Evolutionary conservation across 1,140 invertebrate genomes (phyloP).

Genomic region (Ceratina japonica): DNA sequence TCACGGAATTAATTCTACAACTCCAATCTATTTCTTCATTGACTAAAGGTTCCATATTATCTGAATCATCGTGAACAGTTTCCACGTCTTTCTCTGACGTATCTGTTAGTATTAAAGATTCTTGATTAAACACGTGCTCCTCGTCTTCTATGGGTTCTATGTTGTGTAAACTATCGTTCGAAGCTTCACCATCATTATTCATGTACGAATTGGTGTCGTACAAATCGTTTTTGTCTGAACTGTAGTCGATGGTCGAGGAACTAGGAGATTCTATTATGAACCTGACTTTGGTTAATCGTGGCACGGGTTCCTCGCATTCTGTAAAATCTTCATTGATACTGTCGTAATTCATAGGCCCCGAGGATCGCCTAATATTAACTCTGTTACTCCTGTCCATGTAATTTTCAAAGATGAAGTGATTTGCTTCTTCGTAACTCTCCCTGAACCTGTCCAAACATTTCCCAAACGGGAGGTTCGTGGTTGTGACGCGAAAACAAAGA

Average conservation of each 20-base stretch:
- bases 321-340: background rate
- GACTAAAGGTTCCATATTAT: no score
- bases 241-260: slow-evolving; percentile 37
- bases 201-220: no score
- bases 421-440: slow-evolving; percentile 14
- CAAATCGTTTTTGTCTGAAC: slow-evolving; percentile 19
- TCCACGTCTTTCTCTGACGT: no score
- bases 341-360: slow-evolving; percentile 19
- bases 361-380: slow-evolving; percentile 29
- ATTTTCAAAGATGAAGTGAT: slow-evolving; percentile 70
- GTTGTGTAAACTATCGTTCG: slow-evolving; percentile 16
- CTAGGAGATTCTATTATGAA: slow-evolving; percentile 70
- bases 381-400: slow-evolving; percentile 62
- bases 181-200: background rate
- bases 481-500: slow-evolving; percentile 74
- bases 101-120: no score
- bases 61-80: no score
- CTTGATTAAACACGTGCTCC: background rate
- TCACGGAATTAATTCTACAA: background rate
- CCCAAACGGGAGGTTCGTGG: slow-evolving; percentile 73
- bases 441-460: slow-evolving; percentile 60
- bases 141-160: background rate
- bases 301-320: slow-evolving; percentile 1
- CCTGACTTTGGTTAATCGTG: slow-evolving; percentile 66
- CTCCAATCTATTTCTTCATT: background rate